Evolutionary conservation across 1,140 invertebrate genomes (phyloP).

Genomic region (Psilanteris sp.): DNA sequence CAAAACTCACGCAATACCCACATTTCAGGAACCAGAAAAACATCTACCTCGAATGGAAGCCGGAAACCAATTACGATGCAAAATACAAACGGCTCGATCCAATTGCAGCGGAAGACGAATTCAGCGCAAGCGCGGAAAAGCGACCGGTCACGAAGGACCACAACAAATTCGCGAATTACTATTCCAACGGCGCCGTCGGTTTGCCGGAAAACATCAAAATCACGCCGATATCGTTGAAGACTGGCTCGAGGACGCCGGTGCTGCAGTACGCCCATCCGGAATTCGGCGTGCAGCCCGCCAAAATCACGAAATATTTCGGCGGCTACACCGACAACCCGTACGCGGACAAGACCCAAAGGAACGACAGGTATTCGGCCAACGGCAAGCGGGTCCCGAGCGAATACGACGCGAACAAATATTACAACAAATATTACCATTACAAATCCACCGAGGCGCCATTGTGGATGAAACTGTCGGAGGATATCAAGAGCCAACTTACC

Average conservation of each 20-base stretch:
- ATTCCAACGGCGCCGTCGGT: neutral
- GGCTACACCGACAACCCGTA: slow-evolving; percentile 77
- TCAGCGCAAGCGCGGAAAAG: slow-evolving; percentile 8
- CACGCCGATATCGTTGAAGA: slow-evolving; percentile 82
- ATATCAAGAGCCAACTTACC: slow-evolving; percentile 86
- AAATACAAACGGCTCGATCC: slow-evolving; percentile 37
- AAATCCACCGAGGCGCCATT: slow-evolving; percentile 82
- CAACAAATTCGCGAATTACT: neutral
- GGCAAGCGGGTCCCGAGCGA: slow-evolving; percentile 72
- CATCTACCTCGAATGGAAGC: slow-evolving; percentile 73
- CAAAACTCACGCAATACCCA: too few species aligned
- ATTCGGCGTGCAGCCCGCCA: slow-evolving; percentile 86
- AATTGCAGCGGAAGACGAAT: slow-evolving; percentile 79
- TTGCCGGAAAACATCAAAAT: slow-evolving; percentile 76
- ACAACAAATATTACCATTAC: slow-evolving; percentile 73
- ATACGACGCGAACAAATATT: slow-evolving; percentile 74
- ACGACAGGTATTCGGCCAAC: slow-evolving; percentile 63
- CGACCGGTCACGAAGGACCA: neutral
- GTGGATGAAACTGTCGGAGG: slow-evolving; percentile 86
- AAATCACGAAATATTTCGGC: slow-evolving; percentile 80
- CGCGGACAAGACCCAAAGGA: slow-evolving; percentile 28
- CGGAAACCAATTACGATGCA: slow-evolving; percentile 69
- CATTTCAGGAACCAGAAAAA: slow-evolving; percentile 58
- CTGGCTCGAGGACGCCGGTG: slow-evolving; percentile 85
- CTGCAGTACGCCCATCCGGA: slow-evolving; percentile 89